phyloP scores from a whole-genome alignment of 2,888 invertebrate genomes.

The Bursaphelenchus okinawaensis region DNA sequence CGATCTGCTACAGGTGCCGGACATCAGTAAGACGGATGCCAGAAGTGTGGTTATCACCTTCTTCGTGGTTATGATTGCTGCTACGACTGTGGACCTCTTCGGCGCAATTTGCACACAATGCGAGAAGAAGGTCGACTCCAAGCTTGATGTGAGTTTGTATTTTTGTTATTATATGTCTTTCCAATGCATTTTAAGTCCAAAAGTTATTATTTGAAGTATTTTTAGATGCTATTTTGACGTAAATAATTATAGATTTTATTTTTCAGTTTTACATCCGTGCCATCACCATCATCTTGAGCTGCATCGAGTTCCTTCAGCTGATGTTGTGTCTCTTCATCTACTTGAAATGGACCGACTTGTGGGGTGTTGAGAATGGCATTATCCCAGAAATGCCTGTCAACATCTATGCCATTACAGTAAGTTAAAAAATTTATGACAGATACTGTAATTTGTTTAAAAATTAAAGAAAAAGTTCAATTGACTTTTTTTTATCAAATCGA shows the following conservation, averaged over 20 bases:
- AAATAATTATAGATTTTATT: no score
- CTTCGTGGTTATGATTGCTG: no score
- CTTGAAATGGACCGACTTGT: background rate
- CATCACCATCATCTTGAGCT: background rate
- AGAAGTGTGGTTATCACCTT: background rate
- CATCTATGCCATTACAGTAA: background rate
- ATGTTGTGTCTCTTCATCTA: background rate
- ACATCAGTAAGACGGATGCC: background rate
- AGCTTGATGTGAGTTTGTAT: background rate
- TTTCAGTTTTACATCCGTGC: no score
- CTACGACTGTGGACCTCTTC: background rate
- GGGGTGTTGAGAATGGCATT: background rate
- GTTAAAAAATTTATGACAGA: background rate
- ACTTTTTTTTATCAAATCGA: no score
- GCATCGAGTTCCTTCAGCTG: background rate
- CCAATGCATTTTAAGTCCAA: no score
- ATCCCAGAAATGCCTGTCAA: background rate
- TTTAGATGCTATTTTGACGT: no score
- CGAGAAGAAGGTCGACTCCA: background rate
- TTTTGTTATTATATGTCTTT: no score
- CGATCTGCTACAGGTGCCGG: background rate
- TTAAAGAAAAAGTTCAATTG: no score
- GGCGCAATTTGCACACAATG: background rate
- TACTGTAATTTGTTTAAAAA: no score
- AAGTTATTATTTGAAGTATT: no score